phyloP scores from a whole-genome alignment of 2,888 invertebrate genomes.

The Agrypnus murinus region DNA sequence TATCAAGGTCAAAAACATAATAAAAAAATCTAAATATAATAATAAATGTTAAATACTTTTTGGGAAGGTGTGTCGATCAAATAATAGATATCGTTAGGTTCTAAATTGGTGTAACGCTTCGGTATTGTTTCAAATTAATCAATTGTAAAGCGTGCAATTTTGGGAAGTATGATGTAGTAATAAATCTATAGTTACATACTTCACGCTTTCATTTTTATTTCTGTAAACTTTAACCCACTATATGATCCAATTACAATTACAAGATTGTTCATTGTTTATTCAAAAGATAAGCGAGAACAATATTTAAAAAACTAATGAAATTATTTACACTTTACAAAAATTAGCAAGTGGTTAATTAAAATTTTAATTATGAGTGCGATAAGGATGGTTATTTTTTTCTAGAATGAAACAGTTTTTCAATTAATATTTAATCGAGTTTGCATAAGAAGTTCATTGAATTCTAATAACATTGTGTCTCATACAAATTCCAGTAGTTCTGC shows the following conservation, averaged over 20 bases:
- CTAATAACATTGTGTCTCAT: not conserved
- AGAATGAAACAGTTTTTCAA: too few species aligned
- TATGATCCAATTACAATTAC: not conserved
- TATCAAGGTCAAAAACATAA: not conserved
- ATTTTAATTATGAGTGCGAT: too few species aligned
- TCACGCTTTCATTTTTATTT: not conserved
- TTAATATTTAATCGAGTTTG: conserved; percentile 2
- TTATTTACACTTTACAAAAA: too few species aligned
- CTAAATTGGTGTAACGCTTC: conserved; percentile 9
- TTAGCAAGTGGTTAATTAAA: too few species aligned
- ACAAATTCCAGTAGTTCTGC: conserved; percentile 19
- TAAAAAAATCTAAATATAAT: conserved; percentile 19
- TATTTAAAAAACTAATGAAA: too few species aligned
- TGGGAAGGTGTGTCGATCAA: conserved; percentile 15
- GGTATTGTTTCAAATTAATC: conserved; percentile 16
- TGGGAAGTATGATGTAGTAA: not conserved
- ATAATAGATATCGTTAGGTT: conserved; percentile 12
- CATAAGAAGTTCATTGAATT: not conserved
- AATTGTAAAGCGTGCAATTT: conserved; percentile 7
- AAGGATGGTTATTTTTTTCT: too few species aligned
- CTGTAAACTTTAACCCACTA: not conserved
- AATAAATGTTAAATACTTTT: not conserved
- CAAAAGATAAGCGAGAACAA: too few species aligned
- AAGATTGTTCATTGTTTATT: not conserved
- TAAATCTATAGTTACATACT: conserved; percentile 3